These are phyloP conservation scores for Oligia latruncula DNA, from an alignment of 2,888 invertebrate species.

Conservation along the genomic window DNA sequence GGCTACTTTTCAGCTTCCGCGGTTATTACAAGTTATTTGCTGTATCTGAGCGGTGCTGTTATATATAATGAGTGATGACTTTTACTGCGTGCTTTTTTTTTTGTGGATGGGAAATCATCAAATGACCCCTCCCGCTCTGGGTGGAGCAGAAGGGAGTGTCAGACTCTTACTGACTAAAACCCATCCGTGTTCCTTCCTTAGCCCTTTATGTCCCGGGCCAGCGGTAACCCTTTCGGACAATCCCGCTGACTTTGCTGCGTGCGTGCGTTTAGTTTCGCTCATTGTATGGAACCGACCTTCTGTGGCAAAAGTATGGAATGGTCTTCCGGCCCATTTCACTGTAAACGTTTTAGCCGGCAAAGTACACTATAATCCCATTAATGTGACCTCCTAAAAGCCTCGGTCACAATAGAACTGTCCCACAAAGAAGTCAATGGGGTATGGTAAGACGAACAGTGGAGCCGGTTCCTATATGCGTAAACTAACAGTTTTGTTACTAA, in stretches of 20 bases:
- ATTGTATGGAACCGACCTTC: background rate
- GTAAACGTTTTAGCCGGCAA: slow-evolving; percentile 28
- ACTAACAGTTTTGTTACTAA: background rate
- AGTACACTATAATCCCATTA: slow-evolving; percentile 46
- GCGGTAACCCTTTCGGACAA: too few relatives aligned
- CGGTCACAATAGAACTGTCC: slow-evolving; percentile 24
- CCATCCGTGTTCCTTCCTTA: too few relatives aligned
- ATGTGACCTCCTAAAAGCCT: slow-evolving; percentile 35
- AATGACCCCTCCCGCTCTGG: too few relatives aligned
- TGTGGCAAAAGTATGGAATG: slow-evolving; percentile 22
- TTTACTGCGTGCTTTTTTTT: background rate
- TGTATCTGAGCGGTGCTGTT: background rate
- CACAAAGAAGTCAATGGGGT: slow-evolving; percentile 47
- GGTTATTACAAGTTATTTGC: background rate
- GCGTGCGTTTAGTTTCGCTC: background rate
- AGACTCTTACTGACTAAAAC: too few relatives aligned
- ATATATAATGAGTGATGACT: too few relatives aligned
- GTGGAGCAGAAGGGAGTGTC: too few relatives aligned
- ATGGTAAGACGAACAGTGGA: slow-evolving; percentile 19
- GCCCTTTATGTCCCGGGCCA: too few relatives aligned
- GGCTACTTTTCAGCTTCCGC: background rate
- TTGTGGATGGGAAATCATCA: too few relatives aligned
- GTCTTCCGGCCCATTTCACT: slow-evolving; percentile 46
- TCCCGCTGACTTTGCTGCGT: background rate
- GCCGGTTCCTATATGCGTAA: background rate